These are phyloP conservation scores for Bambusicola thoracicus DNA, from an alignment of 2,113 vertebrate genomes.

Conservation along the genomic window DNA sequence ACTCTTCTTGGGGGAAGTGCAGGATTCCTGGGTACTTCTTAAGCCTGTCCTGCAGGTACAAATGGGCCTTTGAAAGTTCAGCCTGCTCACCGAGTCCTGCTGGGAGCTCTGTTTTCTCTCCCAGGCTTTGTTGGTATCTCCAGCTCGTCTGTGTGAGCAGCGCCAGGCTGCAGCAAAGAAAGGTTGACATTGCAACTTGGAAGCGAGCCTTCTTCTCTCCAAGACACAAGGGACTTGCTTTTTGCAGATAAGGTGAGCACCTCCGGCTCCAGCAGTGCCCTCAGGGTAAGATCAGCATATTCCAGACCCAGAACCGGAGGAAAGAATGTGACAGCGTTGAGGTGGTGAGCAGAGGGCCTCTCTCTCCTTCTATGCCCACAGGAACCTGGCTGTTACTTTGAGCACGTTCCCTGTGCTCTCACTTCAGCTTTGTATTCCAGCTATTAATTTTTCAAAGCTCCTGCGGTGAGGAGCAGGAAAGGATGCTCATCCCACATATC, in stretches of 20 bases:
- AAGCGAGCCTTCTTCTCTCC: slow-evolving; percentile 4
- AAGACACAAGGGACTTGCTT: background rate
- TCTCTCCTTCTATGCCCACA: background rate
- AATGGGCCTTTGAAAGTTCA: slow-evolving; percentile 50
- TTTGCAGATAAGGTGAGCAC: background rate
- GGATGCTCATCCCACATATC: background rate
- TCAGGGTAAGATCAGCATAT: background rate
- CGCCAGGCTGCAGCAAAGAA: background rate
- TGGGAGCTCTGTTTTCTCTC: slow-evolving; percentile 39
- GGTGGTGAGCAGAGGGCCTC: background rate
- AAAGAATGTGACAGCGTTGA: background rate
- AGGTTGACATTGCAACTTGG: background rate
- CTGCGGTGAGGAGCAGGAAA: background rate
- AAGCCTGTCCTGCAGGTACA: slow-evolving; percentile 48
- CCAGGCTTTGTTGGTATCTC: slow-evolving; percentile 20
- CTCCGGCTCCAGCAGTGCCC: background rate
- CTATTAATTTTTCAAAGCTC: background rate
- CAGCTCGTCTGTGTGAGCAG: background rate
- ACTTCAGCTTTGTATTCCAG: background rate
- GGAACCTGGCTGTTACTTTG: background rate
- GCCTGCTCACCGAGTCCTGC: slow-evolving; percentile 19
- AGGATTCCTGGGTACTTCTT: slow-evolving; percentile 34
- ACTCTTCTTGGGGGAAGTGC: slow-evolving; percentile 22
- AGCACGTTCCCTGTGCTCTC: background rate
- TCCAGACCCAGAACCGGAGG: background rate